These are phyloP conservation scores for Rugalucina vietnamica DNA, from an alignment of 2,888 invertebrate species.

Conservation along the genomic window DNA sequence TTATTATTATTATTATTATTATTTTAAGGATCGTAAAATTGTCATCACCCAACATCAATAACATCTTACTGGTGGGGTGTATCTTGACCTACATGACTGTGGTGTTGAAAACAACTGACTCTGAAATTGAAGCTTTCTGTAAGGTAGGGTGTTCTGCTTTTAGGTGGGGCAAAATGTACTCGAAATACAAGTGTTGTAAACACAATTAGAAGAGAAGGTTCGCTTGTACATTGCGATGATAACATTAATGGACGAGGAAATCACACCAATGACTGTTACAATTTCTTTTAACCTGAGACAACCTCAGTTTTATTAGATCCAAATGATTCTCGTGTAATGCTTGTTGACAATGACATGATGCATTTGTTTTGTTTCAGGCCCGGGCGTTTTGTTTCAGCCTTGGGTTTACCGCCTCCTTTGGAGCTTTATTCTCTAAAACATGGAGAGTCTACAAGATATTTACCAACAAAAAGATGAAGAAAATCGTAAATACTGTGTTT, in stretches of 20 bases:
- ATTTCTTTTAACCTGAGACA: too few species aligned
- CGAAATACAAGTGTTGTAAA: too few species aligned
- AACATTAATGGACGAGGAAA: too few species aligned
- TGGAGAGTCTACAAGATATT: conserved; percentile 77
- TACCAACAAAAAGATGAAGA: conserved; percentile 58
- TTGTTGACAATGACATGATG: too few species aligned
- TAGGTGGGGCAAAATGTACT: too few species aligned
- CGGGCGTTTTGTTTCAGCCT: conserved; percentile 61
- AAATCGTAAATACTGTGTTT: conserved; percentile 57
- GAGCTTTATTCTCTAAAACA: conserved; percentile 77
- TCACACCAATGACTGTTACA: too few species aligned
- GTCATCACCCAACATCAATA: not conserved
- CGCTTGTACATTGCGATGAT: too few species aligned
- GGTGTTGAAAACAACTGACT: not conserved
- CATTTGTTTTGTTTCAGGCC: conserved; percentile 59
- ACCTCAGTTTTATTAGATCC: too few species aligned
- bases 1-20: not conserved
- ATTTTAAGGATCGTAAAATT: not conserved
- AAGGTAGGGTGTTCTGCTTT: too few species aligned
- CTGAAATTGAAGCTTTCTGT: not conserved
- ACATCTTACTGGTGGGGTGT: not conserved
- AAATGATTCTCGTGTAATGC: too few species aligned
- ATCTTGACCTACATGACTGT: not conserved
- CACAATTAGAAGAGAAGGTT: too few species aligned
- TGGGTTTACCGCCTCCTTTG: conserved; percentile 73